These are phyloP conservation scores for Sinopyrophorus schimmeli DNA, from an alignment of 2,888 invertebrate genomes.

Conservation along the genomic window DNA sequence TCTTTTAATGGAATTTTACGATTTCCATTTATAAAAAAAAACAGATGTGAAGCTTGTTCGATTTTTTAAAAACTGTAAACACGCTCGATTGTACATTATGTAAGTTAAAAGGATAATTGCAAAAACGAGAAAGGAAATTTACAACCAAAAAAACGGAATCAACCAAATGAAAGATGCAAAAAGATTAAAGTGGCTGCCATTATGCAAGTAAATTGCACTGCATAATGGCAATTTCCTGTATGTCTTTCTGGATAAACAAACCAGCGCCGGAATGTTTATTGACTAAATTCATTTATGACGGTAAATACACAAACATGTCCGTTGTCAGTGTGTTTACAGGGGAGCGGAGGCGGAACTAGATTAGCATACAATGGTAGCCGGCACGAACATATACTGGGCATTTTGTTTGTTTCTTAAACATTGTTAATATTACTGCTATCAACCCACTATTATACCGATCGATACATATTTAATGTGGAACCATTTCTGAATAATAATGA, in stretches of 20 bases:
- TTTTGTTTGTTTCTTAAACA: slow-evolving; percentile 25
- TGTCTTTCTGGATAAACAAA: slow-evolving; percentile 14
- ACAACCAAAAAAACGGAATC: too few species aligned
- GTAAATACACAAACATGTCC: slow-evolving; percentile 22
- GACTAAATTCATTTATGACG: slow-evolving; percentile 24
- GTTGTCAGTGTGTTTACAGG: slow-evolving; percentile 18
- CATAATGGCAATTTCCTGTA: slow-evolving; percentile 7
- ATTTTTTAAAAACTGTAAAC: too few species aligned
- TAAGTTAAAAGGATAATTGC: too few species aligned
- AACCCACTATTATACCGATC: slow-evolving; percentile 4
- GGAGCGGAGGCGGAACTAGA: slow-evolving; percentile 23
- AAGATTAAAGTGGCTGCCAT: too few species aligned
- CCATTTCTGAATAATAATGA: too few species aligned
- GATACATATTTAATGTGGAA: background rate
- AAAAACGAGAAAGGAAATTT: too few species aligned
- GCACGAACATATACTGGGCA: slow-evolving; percentile 24
- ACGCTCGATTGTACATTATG: too few species aligned
- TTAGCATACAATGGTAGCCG: slow-evolving; percentile 24
- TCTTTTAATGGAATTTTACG: too few species aligned
- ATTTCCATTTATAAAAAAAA: too few species aligned
- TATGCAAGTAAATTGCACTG: too few species aligned
- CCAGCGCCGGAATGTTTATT: slow-evolving; percentile 14
- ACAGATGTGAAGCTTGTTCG: too few species aligned
- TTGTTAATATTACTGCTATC: slow-evolving; percentile 11
- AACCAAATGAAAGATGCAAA: too few species aligned